Percentiles rank a stretch among this genome's conserved stretches.
Conservation (phyloP, 2,888 invertebrate genomes). For the Tenthredo mesomela region DNA sequence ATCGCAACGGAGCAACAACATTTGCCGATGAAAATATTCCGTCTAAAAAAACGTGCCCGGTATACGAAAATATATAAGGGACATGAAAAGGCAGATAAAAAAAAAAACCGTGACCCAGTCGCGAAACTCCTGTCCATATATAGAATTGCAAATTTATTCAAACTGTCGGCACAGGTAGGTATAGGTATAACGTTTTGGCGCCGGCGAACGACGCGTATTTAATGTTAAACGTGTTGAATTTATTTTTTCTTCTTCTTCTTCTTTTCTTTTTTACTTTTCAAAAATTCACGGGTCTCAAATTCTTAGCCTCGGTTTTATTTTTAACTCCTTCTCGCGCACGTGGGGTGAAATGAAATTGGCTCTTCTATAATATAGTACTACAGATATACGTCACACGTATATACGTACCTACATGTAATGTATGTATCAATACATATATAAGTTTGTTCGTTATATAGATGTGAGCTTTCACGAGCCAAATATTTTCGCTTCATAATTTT, state of each 20-base stretch:
- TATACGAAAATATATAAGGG: background rate
- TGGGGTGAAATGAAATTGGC: background rate
- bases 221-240: background rate
- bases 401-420: no score
- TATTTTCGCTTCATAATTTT: background rate
- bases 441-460: background rate
- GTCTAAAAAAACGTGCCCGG: background rate
- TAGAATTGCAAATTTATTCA: constrained; percentile 37
- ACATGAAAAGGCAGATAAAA: background rate
- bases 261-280: background rate
- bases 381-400: background rate
- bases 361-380: background rate
- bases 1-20: no score
- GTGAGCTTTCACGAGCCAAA: constrained; percentile 19
- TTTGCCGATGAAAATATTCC: background rate
- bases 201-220: background rate
- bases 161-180: background rate
- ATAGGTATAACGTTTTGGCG: background rate
- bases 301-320: constrained; percentile 27
- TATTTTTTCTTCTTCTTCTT: background rate
- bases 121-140: constrained; percentile 18
- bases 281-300: constrained; percentile 13
- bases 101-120: constrained; percentile 31
- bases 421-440: background rate
- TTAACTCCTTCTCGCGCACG: constrained; percentile 15